Evolutionary conservation across 2,113 vertebrate species (phyloP), one percentile per base, ranked within the genome.

Genomic region (Etheostoma spectabile): DNA sequence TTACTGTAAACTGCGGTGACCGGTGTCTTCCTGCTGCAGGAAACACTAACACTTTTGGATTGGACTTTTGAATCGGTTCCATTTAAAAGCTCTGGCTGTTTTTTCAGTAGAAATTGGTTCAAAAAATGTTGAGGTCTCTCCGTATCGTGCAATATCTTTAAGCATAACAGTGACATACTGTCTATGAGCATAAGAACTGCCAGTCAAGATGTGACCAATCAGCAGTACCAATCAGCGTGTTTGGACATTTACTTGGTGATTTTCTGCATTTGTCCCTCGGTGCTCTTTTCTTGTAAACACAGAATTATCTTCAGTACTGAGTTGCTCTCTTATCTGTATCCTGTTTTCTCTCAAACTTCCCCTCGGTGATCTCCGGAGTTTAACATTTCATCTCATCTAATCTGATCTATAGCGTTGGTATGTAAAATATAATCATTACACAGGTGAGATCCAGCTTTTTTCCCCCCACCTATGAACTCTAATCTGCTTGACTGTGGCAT

Each of bases 271-370:
- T 74, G 49, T 84, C 85, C 74, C 75, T 10, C 10, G 62, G 22
- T 73, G 63, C 78, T 62, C 53, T 48, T 69, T 63, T 74, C 74
- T 72, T 19, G 67, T 82, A 77, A 89, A 84, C 85, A 67, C 57
- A 7, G 67, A 53, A 53, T 66, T 81, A 82, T 82, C 77, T 84
- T 33, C 60, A 65, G 77, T 21, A 2, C 67, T 62, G 42, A 15
- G 53, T n/a, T 22, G 73, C 52, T 64, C 21, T 51, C 56, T 80
- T 85, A 77, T 80, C 80, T 82, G 55, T 42, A 77, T 89, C 83
- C 74, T 72, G 74, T 87, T 88, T 87, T 63, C 71, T 75, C 67
- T 18, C 80, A 78, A 79, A 84, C 74, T 83, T 86, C 82, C 84
- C 85, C 76, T 76, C 69, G 6, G 72, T 33, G 68, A 83, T 81